Conservation (phyloP, 2,797 vertebrate species). For the Manis pentadactyla region DNA sequence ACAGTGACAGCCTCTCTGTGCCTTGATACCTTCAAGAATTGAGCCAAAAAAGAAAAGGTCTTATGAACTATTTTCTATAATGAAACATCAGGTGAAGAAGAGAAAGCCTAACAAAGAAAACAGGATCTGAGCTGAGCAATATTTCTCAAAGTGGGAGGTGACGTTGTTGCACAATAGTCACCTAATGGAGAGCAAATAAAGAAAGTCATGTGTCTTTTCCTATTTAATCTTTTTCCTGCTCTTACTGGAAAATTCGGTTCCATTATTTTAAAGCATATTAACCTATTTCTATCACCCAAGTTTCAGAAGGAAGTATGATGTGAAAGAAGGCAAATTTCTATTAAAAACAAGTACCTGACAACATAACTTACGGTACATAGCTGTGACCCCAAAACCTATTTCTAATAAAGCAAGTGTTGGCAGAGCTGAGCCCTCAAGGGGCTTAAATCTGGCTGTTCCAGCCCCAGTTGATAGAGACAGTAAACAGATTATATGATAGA, state of each 20-base stretch:
- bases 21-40: neutral
- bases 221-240: neutral
- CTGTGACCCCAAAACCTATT: neutral
- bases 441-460: neutral
- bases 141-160: neutral
- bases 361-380: neutral
- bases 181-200: neutral
- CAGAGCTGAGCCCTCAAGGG: conserved; percentile 9
- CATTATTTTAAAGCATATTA: neutral
- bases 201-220: neutral
- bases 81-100: neutral
- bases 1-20: neutral
- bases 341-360: neutral
- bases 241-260: conserved; percentile 7
- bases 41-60: neutral
- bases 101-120: neutral
- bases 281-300: neutral
- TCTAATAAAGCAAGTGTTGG: conserved; percentile 61
- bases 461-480: neutral
- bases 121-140: neutral
- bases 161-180: neutral
- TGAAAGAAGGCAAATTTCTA: conserved; percentile 31
- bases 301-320: conserved; percentile 31
- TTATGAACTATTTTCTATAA: neutral
- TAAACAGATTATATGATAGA: conserved; percentile 40